Evolutionary conservation across 1,140 invertebrate species (phyloP).

Genomic region (Zaprionus davidi): DNA sequence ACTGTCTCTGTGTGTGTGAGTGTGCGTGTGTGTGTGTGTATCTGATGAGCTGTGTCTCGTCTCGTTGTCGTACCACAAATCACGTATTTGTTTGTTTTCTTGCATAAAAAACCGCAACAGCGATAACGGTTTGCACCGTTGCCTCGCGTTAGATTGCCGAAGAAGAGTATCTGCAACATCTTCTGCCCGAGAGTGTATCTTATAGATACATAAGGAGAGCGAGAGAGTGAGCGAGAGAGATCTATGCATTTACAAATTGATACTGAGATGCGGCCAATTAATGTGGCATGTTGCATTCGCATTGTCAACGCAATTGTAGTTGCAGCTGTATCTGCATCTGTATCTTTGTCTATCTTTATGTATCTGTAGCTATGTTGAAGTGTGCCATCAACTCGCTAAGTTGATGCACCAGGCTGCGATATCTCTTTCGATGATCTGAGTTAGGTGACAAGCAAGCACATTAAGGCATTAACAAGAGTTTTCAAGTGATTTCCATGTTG

Average conservation of each 20-base stretch:
- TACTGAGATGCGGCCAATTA: background rate
- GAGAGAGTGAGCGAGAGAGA: background rate
- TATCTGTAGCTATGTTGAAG: background rate
- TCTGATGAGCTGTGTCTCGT: constrained; percentile 27
- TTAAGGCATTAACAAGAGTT: background rate
- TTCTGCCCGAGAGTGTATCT: constrained; percentile 43
- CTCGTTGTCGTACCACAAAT: constrained; percentile 52
- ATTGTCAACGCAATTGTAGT: constrained; percentile 26
- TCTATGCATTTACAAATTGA: constrained; percentile 2
- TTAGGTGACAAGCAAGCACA: background rate
- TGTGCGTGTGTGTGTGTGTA: constrained; percentile 43
- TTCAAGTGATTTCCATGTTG: background rate
- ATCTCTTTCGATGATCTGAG: too few species aligned
- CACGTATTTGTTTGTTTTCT: constrained; percentile 61
- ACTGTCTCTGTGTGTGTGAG: background rate
- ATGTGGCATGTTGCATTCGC: constrained; percentile 29
- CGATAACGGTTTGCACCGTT: constrained; percentile 54
- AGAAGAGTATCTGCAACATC: constrained; percentile 24
- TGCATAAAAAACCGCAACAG: constrained; percentile 49
- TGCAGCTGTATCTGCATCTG: background rate
- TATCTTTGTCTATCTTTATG: constrained; percentile 2
- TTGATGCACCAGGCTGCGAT: too few species aligned
- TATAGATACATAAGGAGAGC: constrained; percentile 52
- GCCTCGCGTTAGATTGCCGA: background rate
- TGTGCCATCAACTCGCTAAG: background rate